phyloP scores from a whole-genome alignment of 2,113 vertebrate species.

The Penelope pileata region DNA sequence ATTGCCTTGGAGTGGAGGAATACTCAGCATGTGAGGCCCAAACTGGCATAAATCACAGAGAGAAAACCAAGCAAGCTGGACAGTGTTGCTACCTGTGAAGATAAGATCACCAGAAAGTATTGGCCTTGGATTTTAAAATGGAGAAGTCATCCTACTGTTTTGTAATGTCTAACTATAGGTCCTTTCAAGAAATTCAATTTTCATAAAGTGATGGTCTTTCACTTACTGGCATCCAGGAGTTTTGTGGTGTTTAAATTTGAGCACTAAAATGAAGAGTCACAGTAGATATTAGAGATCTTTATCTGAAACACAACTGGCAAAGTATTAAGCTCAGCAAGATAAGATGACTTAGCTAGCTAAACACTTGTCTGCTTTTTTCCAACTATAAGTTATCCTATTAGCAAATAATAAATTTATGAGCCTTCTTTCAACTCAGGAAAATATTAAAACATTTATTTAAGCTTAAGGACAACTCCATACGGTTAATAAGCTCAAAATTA shows the following conservation, averaged over 20 bases:
- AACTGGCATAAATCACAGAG: neutral
- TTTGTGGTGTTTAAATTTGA: neutral
- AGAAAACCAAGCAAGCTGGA: neutral
- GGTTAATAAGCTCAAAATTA: neutral
- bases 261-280: neutral
- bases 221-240: neutral
- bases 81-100: neutral
- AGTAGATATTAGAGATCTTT: neutral
- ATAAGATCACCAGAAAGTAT: neutral
- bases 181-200: neutral
- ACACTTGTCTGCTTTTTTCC: neutral
- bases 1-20: neutral
- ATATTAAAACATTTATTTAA: neutral
- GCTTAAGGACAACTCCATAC: neutral
- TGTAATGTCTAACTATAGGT: neutral
- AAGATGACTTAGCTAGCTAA: neutral
- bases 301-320: neutral
- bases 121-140: neutral
- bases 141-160: neutral
- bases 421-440: neutral
- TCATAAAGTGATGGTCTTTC: neutral
- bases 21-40: neutral
- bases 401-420: neutral
- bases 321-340: neutral
- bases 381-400: neutral